Evolutionary conservation across 2,888 invertebrate genomes (phyloP), one percentile per base, ranked within the genome.

Genomic region (Trachelus troglodyta): DNA sequence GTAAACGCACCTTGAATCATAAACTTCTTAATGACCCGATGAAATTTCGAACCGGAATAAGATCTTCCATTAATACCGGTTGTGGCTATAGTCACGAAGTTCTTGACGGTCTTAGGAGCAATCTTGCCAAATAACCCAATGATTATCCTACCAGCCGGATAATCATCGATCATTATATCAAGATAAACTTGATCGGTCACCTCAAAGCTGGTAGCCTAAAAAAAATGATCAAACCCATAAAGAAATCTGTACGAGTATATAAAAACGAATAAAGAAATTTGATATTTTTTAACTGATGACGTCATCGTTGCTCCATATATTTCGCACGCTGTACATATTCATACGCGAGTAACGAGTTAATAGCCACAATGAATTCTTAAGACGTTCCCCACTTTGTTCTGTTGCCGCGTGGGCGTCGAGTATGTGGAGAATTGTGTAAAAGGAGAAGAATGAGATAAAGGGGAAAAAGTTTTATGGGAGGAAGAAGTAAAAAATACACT

Each of bases 111-210:
- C 90, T 95, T 96, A 2, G 98, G 98, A 0, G 95, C 96, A 76
- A 95, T 92, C 81, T 97, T 95, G 0, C 98, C 98, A 92, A 98
- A 97, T n/a, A 98, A 92, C 0, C 98, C 98, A 83, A 98, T 94
- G 0, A 96, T 94, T 78, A 98, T 95, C 81, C 95, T 93, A 0
- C 98, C 98, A 23, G 95, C 91, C 15, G 93, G 92, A 90, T 95
- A 93, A 77, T 94, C 95, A 83, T 95, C 96, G 85, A 95, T 95
- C 87, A 94, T 93, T 12, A 98, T 94, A 88, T 98, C 97, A 82
- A 98, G 94, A 90, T 94, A 97, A 2, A 97, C 96, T 92, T 96
- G 95, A 85, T 96, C 95, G 0, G 97, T 97, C 31, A 97, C 95
- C 89, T 94, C 94, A 83, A 94, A 95, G 81, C 94, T 92, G n/a